Percentiles rank a stretch among this genome's conserved stretches.
Evolutionary conservation across 2,113 vertebrate species (phyloP).

Genomic region (Poeciliopsis turrubarensis): DNA sequence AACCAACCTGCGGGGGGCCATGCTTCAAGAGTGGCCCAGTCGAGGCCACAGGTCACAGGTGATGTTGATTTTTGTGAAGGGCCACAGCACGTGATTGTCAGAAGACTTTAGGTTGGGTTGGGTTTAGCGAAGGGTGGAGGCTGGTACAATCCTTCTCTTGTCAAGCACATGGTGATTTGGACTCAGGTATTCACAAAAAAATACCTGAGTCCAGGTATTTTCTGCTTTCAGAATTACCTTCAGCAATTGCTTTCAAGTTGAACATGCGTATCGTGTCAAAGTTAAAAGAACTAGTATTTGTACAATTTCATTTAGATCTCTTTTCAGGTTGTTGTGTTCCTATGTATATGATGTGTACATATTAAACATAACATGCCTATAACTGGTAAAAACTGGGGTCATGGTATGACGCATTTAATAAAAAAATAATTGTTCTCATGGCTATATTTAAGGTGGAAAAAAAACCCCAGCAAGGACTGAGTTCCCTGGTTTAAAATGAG

Average conservation of each 20-base stretch:
- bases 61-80: constrained; percentile 75
- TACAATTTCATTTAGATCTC: neutral
- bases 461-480: too few species aligned
- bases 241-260: constrained; percentile 5
- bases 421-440: too few species aligned
- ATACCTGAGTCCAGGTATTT: constrained; percentile 24
- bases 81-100: constrained; percentile 62
- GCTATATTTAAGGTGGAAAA: too few species aligned
- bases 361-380: too few species aligned
- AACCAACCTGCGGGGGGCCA: constrained; percentile 45
- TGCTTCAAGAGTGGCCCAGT: constrained; percentile 51
- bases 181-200: constrained; percentile 9
- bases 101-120: constrained; percentile 50
- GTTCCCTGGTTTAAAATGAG: too few species aligned
- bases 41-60: constrained; percentile 73
- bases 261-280: too few species aligned
- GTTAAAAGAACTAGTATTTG: neutral
- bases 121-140: constrained; percentile 34
- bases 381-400: too few species aligned
- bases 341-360: neutral
- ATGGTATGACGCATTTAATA: too few species aligned
- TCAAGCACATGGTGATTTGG: constrained; percentile 23
- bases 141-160: constrained; percentile 36
- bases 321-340: too few species aligned
- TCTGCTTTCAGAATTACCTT: neutral